A percentile compares a stretch with the other conserved stretches of the same genome.
phyloP scores from a whole-genome alignment of 92 coral and sea anemone genomes.

The Palythoa grandis region DNA sequence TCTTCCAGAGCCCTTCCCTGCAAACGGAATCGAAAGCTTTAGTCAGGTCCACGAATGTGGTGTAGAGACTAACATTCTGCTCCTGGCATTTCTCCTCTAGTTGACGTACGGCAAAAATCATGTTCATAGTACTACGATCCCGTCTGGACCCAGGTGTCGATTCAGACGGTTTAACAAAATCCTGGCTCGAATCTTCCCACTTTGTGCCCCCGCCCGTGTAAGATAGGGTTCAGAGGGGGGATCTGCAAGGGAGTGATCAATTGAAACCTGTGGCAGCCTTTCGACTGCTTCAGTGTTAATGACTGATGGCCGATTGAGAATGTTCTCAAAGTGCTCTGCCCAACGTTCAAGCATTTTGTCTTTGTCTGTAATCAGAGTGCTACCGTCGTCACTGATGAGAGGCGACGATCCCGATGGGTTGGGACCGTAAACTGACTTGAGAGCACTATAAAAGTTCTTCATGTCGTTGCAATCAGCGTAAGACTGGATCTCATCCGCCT shows the following conservation, averaged over 20 bases:
- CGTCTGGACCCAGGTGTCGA: background rate
- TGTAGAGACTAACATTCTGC: conserved; percentile 9
- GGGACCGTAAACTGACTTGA: background rate
- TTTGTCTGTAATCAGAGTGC: background rate
- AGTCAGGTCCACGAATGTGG: conserved; percentile 28
- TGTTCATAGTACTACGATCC: too few relatives aligned
- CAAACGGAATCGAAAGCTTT: conserved; percentile 31
- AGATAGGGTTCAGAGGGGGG: too few relatives aligned
- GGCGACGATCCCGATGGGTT: background rate
- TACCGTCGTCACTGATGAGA: background rate
- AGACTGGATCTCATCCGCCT: background rate
- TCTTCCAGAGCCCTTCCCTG: conserved; percentile 27
- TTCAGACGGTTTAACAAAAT: conserved; percentile 2
- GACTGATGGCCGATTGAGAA: background rate
- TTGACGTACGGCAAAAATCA: background rate
- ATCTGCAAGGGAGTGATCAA: background rate
- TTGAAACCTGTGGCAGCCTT: background rate
- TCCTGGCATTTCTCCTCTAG: conserved; percentile 36
- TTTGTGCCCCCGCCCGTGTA: too few relatives aligned
- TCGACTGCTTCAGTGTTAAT: background rate
- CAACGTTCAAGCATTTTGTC: background rate
- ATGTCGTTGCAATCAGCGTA: conserved; percentile 4
- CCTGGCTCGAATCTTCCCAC: background rate
- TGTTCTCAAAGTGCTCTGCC: background rate
- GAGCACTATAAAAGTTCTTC: background rate